Percentiles rank a stretch among this genome's conserved stretches.
phyloP scores from a whole-genome alignment of 2,113 vertebrate species.

The Dromiciops gliroides region DNA sequence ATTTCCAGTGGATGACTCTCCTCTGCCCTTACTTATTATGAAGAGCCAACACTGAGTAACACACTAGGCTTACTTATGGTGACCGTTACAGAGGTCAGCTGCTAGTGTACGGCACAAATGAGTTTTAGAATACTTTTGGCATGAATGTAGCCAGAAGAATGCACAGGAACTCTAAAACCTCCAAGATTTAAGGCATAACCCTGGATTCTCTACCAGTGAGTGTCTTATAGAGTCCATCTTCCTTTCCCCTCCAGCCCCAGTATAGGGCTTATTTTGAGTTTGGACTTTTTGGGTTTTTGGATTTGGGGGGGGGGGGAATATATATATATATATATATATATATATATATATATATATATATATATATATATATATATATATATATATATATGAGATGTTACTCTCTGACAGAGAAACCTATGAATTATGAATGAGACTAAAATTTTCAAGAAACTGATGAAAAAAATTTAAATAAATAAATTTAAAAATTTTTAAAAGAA shows the following conservation, averaged over 20 bases:
- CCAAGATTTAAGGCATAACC: background rate
- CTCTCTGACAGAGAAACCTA: background rate
- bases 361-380: too few species aligned
- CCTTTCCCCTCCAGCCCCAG: background rate
- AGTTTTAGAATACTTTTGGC: slow-evolving; percentile 46
- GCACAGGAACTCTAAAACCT: background rate
- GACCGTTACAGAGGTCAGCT: slow-evolving; percentile 55
- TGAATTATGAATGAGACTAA: background rate
- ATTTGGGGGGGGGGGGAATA: too few species aligned
- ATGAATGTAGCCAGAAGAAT: slow-evolving; percentile 45
- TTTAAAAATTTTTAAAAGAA: too few species aligned
- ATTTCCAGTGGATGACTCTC: background rate
- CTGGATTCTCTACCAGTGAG: background rate
- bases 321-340: too few species aligned
- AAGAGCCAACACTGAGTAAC: background rate
- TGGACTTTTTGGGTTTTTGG: background rate
- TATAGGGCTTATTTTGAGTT: background rate
- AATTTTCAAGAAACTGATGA: background rate
- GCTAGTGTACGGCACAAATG: slow-evolving; percentile 16
- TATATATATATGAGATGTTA: too few species aligned
- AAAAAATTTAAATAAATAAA: too few species aligned
- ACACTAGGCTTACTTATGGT: slow-evolving; percentile 36
- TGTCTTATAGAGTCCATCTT: background rate
- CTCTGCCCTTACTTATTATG: slow-evolving; percentile 6
- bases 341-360: too few species aligned